Conservation (phyloP, 2,888 invertebrate species). For the Halictus quadricinctus region DNA sequence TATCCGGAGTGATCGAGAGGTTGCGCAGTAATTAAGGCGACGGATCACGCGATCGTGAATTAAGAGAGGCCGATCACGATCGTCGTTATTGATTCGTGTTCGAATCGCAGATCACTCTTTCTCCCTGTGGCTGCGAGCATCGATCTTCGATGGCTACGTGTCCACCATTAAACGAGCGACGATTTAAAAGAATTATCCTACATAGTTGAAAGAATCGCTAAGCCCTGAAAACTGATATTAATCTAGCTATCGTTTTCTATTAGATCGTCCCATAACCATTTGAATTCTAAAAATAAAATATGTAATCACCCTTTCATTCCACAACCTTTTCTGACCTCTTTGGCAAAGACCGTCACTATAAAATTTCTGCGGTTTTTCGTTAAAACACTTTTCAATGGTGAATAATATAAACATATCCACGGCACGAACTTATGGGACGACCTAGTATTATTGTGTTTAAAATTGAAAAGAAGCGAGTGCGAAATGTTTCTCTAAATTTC, state of each 20-base stretch:
- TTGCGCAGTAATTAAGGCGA: conserved; percentile 48
- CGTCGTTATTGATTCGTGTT: conserved; percentile 45
- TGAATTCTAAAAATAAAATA: too few relatives aligned
- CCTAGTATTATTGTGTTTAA: too few relatives aligned
- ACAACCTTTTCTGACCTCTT: too few relatives aligned
- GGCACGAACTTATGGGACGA: too few relatives aligned
- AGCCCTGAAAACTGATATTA: neutral
- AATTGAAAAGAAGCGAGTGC: too few relatives aligned
- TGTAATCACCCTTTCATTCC: too few relatives aligned
- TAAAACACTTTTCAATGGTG: too few relatives aligned
- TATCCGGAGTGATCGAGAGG: conserved; percentile 36
- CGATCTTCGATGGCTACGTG: neutral
- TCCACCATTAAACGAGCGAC: neutral
- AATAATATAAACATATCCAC: too few relatives aligned
- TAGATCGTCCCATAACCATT: too few relatives aligned
- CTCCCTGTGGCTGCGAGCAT: neutral
- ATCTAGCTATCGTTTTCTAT: neutral
- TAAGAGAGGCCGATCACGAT: conserved; percentile 46
- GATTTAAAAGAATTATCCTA: neutral
- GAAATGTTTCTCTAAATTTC: neutral
- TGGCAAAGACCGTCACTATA: too few relatives aligned
- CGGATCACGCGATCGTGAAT: conserved; percentile 57
- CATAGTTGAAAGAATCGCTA: too few relatives aligned
- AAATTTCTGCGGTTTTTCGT: too few relatives aligned
- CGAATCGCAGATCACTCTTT: conserved; percentile 30